Evolutionary conservation across 2,113 vertebrate species (phyloP).

Genomic region (Clarias batrachus): DNA sequence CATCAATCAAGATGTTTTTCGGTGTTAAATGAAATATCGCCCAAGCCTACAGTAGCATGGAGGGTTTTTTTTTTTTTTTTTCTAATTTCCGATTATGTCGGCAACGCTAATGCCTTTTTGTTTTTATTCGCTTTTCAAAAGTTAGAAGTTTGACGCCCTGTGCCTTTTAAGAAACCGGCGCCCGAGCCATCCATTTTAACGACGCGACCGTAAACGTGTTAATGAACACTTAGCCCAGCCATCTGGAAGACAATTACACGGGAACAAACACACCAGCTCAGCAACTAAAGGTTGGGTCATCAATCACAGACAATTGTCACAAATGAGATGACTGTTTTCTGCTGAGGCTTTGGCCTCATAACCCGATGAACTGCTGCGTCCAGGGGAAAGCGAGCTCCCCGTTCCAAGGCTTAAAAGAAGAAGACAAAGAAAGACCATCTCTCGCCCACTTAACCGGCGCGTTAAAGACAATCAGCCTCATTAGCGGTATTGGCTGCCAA

Average conservation of each 20-base stretch:
- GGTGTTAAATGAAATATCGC: neutral
- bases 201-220: constrained; percentile 70
- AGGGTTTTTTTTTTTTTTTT: neutral
- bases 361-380: constrained; percentile 68
- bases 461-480: constrained; percentile 43
- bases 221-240: constrained; percentile 80
- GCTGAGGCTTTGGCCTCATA: constrained; percentile 70
- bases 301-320: constrained; percentile 76
- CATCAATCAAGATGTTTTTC: neutral
- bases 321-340: constrained; percentile 71
- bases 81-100: neutral
- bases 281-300: constrained; percentile 79
- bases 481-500: constrained; percentile 29
- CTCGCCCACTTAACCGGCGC: constrained; percentile 38
- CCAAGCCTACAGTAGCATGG: no score
- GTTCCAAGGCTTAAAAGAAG: constrained; percentile 31
- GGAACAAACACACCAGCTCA: constrained; percentile 81
- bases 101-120: constrained; percentile 11
- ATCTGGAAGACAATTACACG: constrained; percentile 81
- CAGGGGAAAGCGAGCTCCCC: constrained; percentile 42
- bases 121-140: constrained; percentile 66
- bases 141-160: constrained; percentile 65
- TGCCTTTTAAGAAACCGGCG: constrained; percentile 43
- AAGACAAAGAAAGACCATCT: constrained; percentile 39
- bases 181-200: constrained; percentile 57